Evolutionary conservation across 2,888 invertebrate genomes (phyloP), one percentile per base, ranked within the genome.

Genomic region (Clistopyga incitator): DNA sequence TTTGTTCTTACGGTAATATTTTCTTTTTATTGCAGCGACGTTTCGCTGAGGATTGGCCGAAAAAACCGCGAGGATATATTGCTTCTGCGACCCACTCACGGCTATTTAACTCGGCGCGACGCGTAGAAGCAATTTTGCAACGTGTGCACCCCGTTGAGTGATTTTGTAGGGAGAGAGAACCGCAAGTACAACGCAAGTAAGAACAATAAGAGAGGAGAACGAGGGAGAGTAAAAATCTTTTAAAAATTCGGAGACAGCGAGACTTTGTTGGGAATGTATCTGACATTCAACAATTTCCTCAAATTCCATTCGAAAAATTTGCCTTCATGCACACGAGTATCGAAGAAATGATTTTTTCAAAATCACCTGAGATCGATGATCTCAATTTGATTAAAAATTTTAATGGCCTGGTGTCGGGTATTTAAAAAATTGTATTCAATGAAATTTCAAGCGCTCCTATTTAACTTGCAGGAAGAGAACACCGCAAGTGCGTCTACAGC

Each of bases 391-490:
- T n/a, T n/a, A n/a, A n/a, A n/a, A n/a, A n/a, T n/a, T n/a, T n/a
- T n/a, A n/a, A n/a, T n/a, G n/a, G n/a, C n/a, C n/a, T n/a, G n/a
- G n/a, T n/a, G n/a, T n/a, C n/a, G n/a, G n/a, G n/a, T 45, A 45
- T 45, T 47, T 10, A n/a, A 47, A 47, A n/a, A 47, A 47, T 47
- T n/a, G n/a, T 47, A 3, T 47, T n/a, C 4, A 47, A 47, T n/a
- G 47, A 47, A 47, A n/a, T n/a, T n/a, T 82, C 38, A 38, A 38
- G 10, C 8, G 38, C 10, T 1, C 10, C 38, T 38, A 38, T 38
- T 38, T 38, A 38, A 38, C 38, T 75, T 68, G 81, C 84, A 76
- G 82, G 87, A 74, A 85, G 56, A 83, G 76, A 86, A 78, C 78
- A 81, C 42, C 61, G 64, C 18, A 75, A 79, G 85, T 77, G 65